These are phyloP conservation scores for Aphidius colemani DNA, from an alignment of 2,888 invertebrate genomes.

Conservation along the genomic window DNA sequence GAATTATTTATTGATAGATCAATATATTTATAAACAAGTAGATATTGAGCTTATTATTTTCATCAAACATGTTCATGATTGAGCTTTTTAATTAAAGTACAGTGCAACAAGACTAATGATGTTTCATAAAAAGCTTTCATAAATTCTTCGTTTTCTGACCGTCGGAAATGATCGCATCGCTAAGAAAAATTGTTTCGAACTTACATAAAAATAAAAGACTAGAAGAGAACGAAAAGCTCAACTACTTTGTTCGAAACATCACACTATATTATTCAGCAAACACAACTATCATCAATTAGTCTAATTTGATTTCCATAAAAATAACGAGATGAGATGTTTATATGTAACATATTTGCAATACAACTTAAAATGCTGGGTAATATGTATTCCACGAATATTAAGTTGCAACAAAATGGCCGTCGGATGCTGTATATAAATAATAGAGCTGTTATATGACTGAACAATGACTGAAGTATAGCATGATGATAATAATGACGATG, in stretches of 20 bases:
- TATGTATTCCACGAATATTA: conserved; percentile 41
- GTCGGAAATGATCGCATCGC: not conserved
- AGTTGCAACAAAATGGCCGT: conserved; percentile 52
- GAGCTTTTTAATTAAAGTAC: too few relatives aligned
- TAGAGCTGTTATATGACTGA: too few relatives aligned
- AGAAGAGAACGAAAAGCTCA: too few relatives aligned
- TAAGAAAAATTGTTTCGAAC: too few relatives aligned
- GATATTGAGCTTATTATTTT: not conserved
- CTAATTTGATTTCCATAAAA: not conserved
- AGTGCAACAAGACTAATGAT: too few relatives aligned
- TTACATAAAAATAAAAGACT: too few relatives aligned
- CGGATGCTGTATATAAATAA: conserved; percentile 1
- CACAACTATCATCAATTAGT: too few relatives aligned
- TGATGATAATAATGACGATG: too few relatives aligned
- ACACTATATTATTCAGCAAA: too few relatives aligned
- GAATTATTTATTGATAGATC: too few relatives aligned
- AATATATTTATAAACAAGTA: not conserved
- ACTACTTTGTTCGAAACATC: too few relatives aligned
- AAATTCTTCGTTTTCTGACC: conserved; percentile 14
- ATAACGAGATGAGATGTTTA: conserved; percentile 6
- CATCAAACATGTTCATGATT: not conserved
- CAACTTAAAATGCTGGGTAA: conserved; percentile 10
- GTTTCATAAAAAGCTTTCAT: not conserved
- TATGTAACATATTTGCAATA: conserved; percentile 1
- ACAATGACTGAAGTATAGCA: too few relatives aligned